A percentile compares a stretch with the other conserved stretches of the same genome.
phyloP scores from a whole-genome alignment of 2,888 invertebrate genomes.

The Spodoptera exigua region DNA sequence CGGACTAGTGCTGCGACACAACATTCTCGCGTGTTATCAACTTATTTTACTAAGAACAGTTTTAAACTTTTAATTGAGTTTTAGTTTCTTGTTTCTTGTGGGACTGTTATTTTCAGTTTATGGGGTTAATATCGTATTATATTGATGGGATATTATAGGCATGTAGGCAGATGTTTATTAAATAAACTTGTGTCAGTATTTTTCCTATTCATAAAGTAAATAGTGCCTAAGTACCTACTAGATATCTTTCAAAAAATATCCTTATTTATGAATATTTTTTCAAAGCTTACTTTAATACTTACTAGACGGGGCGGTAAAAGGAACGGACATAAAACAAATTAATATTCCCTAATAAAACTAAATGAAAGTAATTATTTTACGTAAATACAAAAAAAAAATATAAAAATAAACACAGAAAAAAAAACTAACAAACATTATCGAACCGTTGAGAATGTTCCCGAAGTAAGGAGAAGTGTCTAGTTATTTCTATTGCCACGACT shows the following conservation, averaged over 20 bases:
- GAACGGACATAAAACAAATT: too few relatives aligned
- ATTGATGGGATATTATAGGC: background rate
- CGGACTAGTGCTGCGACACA: conserved; percentile 33
- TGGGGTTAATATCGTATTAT: conserved; percentile 23
- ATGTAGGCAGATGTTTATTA: too few relatives aligned
- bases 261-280: too few relatives aligned
- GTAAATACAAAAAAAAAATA: conserved; percentile 1
- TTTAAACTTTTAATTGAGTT: conserved; percentile 35
- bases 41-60: conserved; percentile 30
- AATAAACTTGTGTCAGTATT: too few relatives aligned
- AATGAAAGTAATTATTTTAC: background rate
- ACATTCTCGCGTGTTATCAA: conserved; percentile 35
- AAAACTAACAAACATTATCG: conserved; percentile 7
- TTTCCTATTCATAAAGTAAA: too few relatives aligned
- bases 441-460: conserved; percentile 35
- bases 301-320: too few relatives aligned
- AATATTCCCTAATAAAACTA: too few relatives aligned
- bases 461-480: conserved; percentile 47
- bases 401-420: conserved; percentile 20
- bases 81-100: conserved; percentile 24
- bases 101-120: conserved; percentile 34
- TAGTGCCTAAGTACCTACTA: too few relatives aligned
- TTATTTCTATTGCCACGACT: conserved; percentile 43
- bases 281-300: too few relatives aligned
- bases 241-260: too few relatives aligned